These are phyloP conservation scores for Drosophila ohnishii DNA, from an alignment of 1,140 invertebrate genomes.

Conservation along the genomic window DNA sequence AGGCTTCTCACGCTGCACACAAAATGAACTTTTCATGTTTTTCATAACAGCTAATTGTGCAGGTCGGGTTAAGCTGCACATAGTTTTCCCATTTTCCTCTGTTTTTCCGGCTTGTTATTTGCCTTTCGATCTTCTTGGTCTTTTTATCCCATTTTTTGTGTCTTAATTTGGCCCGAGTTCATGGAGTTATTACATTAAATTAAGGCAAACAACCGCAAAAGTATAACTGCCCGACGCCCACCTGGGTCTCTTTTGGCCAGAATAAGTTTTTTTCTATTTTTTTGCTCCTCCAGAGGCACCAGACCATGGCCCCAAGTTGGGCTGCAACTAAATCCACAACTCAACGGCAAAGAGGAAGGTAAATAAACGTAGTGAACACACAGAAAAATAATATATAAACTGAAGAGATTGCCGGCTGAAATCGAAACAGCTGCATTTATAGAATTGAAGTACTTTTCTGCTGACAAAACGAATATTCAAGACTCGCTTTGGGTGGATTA, in stretches of 20 bases:
- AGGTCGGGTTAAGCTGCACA: not conserved
- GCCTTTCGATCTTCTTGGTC: conserved; percentile 1
- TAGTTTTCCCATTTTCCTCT: not conserved
- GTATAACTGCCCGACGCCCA: not conserved
- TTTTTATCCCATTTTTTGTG: too few relatives aligned
- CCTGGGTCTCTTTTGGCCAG: not conserved
- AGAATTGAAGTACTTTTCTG: not conserved
- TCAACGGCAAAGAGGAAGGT: conserved; percentile 1
- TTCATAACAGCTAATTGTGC: conserved; percentile 11
- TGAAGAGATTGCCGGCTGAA: not conserved
- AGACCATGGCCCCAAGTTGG: not conserved
- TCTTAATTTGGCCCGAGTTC: conserved; percentile 4
- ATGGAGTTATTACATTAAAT: conserved; percentile 18
- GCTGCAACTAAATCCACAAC: conserved; percentile 2
- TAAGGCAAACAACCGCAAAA: conserved; percentile 25
- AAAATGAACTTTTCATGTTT: conserved; percentile 9
- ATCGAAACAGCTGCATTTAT: not conserved
- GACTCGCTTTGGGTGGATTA: not conserved
- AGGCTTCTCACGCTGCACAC: not conserved
- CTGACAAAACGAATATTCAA: not conserved
- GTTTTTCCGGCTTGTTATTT: not conserved
- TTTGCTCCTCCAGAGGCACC: not conserved
- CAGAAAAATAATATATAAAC: not conserved
- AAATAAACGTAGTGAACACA: conserved; percentile 9
- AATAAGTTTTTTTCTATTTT: not conserved